A percentile compares a stretch with the other conserved stretches of the same genome.
Evolutionary conservation across 2,797 vertebrate genomes (phyloP).

Genomic region (Acanthurus tractus): DNA sequence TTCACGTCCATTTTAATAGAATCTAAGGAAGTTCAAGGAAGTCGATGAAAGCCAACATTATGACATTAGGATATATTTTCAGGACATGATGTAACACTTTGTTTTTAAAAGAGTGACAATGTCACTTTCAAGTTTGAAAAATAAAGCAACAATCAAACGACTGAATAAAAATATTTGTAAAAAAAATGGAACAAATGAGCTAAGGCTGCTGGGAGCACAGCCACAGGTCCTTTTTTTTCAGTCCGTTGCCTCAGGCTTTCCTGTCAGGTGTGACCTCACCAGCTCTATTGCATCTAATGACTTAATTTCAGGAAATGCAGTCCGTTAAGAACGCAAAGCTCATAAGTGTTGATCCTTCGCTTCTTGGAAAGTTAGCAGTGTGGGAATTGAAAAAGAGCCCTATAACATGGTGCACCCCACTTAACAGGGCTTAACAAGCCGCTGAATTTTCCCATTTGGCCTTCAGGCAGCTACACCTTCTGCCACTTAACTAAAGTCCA

Average conservation of each 20-base stretch:
- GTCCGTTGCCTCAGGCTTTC: slow-evolving; percentile 68
- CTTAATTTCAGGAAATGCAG: slow-evolving; percentile 78
- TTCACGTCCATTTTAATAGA: slow-evolving; percentile 44
- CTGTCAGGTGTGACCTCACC: slow-evolving; percentile 78
- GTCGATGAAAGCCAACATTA: slow-evolving; percentile 36
- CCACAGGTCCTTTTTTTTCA: slow-evolving; percentile 54
- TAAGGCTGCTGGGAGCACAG: slow-evolving; percentile 26
- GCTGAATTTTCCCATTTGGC: slow-evolving; percentile 43
- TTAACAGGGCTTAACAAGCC: slow-evolving; percentile 17
- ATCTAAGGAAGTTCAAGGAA: slow-evolving; percentile 61
- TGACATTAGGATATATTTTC: slow-evolving; percentile 33
- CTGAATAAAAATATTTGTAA: not conserved
- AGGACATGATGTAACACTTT: slow-evolving; percentile 28
- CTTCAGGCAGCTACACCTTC: slow-evolving; percentile 41
- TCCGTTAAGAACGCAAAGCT: slow-evolving; percentile 57
- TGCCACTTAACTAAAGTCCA: slow-evolving; percentile 28
- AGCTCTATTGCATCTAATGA: slow-evolving; percentile 63
- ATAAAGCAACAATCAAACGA: slow-evolving; percentile 34
- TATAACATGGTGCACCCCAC: slow-evolving; percentile 27
- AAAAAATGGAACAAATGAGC: slow-evolving; percentile 4
- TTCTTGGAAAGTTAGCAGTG: slow-evolving; percentile 46
- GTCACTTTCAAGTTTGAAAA: slow-evolving; percentile 53
- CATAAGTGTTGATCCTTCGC: slow-evolving; percentile 54
- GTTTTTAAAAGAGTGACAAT: slow-evolving; percentile 33
- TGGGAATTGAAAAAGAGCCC: slow-evolving; percentile 59